Evolutionary conservation across 2,113 vertebrate genomes (phyloP).

Genomic region (Chlorodrepanis virens): DNA sequence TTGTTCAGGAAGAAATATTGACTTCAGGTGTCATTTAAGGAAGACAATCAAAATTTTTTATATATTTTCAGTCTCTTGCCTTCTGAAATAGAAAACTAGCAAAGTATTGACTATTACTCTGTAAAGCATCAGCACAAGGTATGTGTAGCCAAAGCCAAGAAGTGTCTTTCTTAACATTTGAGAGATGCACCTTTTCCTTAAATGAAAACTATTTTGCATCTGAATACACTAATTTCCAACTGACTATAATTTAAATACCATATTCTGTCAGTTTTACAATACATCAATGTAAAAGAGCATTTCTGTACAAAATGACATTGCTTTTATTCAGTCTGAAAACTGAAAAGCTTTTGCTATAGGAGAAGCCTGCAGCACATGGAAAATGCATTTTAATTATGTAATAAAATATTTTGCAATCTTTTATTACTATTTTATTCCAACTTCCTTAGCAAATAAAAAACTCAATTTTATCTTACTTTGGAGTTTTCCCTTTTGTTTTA

Average conservation of each 20-base stretch:
- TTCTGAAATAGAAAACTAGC: not conserved
- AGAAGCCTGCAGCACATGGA: not conserved
- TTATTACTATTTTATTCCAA: not conserved
- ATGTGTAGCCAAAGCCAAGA: not conserved
- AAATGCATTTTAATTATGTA: not conserved
- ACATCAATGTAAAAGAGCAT: not conserved
- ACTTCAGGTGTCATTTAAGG: not conserved
- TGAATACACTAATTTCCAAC: not conserved
- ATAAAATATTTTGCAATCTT: not conserved
- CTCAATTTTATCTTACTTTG: not conserved
- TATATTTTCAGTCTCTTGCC: not conserved
- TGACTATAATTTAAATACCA: not conserved
- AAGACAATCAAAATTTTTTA: not conserved
- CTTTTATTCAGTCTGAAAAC: not conserved
- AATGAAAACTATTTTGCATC: not conserved
- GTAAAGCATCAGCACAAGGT: not conserved
- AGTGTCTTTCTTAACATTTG: not conserved
- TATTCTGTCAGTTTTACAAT: not conserved
- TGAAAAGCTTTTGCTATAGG: not conserved
- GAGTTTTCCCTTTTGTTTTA: not conserved
- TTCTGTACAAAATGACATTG: not conserved
- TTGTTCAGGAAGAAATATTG: not conserved
- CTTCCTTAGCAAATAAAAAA: not conserved
- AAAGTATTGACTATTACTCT: not conserved
- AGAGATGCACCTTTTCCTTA: not conserved